A percentile compares a stretch with the other conserved stretches of the same genome.
These are phyloP conservation scores for Machimus atricapillus DNA, from an alignment of 2,888 invertebrate genomes.

Conservation along the genomic window DNA sequence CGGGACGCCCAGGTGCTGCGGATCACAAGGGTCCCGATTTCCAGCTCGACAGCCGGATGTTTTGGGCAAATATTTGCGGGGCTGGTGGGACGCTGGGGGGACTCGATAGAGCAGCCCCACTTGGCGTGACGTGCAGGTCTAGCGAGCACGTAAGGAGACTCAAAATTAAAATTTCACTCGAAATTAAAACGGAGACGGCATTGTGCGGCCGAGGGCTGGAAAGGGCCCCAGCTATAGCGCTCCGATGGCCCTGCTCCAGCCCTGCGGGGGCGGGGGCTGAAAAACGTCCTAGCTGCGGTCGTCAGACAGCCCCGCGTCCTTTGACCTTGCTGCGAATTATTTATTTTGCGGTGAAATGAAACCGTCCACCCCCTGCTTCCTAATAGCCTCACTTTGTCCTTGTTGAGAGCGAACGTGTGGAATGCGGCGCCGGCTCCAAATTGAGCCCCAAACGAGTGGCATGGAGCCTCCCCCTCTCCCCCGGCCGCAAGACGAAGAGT, in stretches of 20 bases:
- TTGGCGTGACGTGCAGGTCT: not conserved
- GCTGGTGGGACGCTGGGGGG: not conserved
- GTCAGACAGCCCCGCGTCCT: not conserved
- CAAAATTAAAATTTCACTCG: slow-evolving; percentile 3
- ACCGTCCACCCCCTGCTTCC: not conserved
- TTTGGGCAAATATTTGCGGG: slow-evolving; percentile 6
- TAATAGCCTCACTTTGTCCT: slow-evolving; percentile 6
- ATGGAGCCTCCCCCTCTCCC: not conserved
- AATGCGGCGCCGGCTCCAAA: not conserved
- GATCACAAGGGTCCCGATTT: not conserved
- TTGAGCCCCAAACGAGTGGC: not conserved
- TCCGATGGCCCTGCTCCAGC: not conserved
- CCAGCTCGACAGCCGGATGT: not conserved
- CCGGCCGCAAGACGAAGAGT: not conserved
- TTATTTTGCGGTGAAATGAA: not conserved
- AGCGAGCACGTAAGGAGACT: not conserved
- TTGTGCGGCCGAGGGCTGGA: not conserved
- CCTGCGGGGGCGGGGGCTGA: not conserved
- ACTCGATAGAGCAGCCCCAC: not conserved
- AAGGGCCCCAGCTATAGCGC: not conserved
- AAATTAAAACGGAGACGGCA: not conserved
- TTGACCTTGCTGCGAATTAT: slow-evolving; percentile 1
- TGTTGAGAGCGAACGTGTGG: not conserved
- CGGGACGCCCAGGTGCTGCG: not conserved
- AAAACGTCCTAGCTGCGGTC: not conserved